Percentiles rank a stretch among this genome's conserved stretches.
Evolutionary conservation across 1,140 invertebrate genomes (phyloP).

Genomic region (Zaprionus kolodkinae): DNA sequence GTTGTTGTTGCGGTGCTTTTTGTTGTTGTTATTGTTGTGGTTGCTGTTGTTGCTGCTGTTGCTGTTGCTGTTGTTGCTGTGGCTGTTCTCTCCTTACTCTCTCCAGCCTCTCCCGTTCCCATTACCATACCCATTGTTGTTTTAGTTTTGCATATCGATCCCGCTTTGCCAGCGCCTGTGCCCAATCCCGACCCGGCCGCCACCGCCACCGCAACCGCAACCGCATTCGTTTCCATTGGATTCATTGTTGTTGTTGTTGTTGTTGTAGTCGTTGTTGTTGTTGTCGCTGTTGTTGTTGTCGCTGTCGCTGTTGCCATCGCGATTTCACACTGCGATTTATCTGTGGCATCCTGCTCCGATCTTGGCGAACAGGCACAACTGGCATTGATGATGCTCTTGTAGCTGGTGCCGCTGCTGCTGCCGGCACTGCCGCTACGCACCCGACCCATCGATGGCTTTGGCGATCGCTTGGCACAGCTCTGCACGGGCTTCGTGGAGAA

Average conservation of each 20-base stretch:
- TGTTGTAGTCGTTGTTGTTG: background rate
- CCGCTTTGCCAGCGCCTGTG: background rate
- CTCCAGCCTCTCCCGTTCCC: no score
- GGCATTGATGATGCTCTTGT: slow-evolving; percentile 17
- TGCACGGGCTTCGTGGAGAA: slow-evolving; percentile 39
- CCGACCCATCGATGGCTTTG: background rate
- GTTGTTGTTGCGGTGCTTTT: background rate
- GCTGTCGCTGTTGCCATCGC: background rate
- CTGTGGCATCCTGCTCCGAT: slow-evolving; percentile 13
- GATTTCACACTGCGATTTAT: background rate
- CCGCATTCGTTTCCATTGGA: no score
- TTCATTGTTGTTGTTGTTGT: background rate
- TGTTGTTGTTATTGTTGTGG: no score
- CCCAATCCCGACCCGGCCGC: background rate
- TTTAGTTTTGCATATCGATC: no score
- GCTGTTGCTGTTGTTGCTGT: background rate
- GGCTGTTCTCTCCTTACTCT: background rate
- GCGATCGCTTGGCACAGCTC: slow-evolving; percentile 11
- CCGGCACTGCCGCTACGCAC: slow-evolving; percentile 19
- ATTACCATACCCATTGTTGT: no score
- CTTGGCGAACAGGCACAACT: slow-evolving; percentile 23
- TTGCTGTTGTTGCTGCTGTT: no score
- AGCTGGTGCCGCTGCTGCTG: slow-evolving; percentile 18
- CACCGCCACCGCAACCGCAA: no score
- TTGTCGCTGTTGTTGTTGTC: background rate